Evolutionary conservation across 2,797 vertebrate genomes (phyloP).

Genomic region (Hapalemur alaotrensis): DNA sequence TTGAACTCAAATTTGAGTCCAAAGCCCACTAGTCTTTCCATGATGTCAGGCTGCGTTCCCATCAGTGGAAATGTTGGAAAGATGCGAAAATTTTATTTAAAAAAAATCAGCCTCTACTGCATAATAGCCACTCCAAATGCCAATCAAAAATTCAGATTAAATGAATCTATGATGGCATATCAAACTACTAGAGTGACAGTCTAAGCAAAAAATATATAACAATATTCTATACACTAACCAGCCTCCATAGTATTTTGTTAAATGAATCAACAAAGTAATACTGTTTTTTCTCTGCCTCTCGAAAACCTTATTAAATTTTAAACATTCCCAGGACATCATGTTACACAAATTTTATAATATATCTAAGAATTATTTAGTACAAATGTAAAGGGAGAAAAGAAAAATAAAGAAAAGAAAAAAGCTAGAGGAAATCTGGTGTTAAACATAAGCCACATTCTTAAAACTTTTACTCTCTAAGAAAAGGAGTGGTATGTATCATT

Average conservation of each 20-base stretch:
- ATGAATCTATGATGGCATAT: conserved; percentile 55
- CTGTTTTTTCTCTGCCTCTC: neutral
- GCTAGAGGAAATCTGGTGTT: neutral
- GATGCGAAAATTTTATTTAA: conserved; percentile 49
- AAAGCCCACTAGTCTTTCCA: neutral
- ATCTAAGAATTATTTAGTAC: neutral
- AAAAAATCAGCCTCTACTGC: conserved; percentile 35
- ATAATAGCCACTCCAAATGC: conserved; percentile 62
- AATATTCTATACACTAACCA: neutral
- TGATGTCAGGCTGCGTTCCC: neutral
- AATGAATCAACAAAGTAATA: conserved; percentile 56
- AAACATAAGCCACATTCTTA: conserved; percentile 17
- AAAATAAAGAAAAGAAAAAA: neutral
- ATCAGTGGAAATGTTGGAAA: conserved; percentile 48
- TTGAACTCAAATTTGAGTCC: neutral
- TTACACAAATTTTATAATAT: neutral
- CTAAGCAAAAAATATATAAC: conserved; percentile 58
- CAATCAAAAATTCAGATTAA: conserved; percentile 76
- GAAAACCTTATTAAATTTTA: neutral
- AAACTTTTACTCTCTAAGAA: neutral
- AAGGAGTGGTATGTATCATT: neutral
- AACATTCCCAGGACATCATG: neutral
- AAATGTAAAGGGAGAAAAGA: neutral
- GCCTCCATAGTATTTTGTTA: neutral
- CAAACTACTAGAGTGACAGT: conserved; percentile 65